Conservation (phyloP, 2,113 vertebrate genomes). For the Xiphophorus couchianus region DNA sequence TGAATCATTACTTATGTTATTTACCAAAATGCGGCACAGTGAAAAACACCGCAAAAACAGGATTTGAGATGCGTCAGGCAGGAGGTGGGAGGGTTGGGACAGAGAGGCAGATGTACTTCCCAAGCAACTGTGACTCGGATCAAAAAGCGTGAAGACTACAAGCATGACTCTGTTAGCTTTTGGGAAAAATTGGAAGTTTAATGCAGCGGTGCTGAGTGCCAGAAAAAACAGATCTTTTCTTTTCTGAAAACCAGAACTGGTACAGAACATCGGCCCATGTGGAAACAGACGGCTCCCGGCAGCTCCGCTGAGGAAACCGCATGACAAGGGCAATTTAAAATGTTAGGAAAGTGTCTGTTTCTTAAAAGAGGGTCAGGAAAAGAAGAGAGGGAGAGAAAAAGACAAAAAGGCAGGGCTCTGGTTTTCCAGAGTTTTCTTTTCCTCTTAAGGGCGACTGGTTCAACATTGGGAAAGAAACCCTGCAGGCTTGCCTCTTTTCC, state of each 20-base stretch:
- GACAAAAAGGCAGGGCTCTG: constrained; percentile 41
- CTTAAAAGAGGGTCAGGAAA: constrained; percentile 63
- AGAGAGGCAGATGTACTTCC: constrained; percentile 67
- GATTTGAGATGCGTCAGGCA: constrained; percentile 52
- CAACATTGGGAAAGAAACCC: constrained; percentile 70
- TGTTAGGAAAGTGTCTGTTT: constrained; percentile 73
- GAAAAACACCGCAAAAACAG: constrained; percentile 55
- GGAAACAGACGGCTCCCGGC: constrained; percentile 69
- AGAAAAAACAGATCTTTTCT: constrained; percentile 70
- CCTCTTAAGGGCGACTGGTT: constrained; percentile 56
- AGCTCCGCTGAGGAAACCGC: constrained; percentile 75
- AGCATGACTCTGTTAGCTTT: constrained; percentile 54
- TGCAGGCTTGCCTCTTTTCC: constrained; percentile 52
- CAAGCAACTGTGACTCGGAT: constrained; percentile 74
- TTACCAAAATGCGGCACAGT: constrained; percentile 69
- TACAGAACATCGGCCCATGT: constrained; percentile 56
- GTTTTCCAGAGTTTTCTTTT: constrained; percentile 44
- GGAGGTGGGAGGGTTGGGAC: constrained; percentile 12
- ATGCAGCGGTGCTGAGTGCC: constrained; percentile 61
- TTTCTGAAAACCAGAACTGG: constrained; percentile 61
- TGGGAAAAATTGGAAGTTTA: constrained; percentile 56
- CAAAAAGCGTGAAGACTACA: constrained; percentile 73
- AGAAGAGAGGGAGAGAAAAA: neutral
- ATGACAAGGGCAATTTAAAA: constrained; percentile 77
- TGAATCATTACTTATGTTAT: constrained; percentile 81